These are phyloP conservation scores for Rhagoletis zephyria DNA, from an alignment of 1,140 invertebrate species.

Conservation along the genomic window DNA sequence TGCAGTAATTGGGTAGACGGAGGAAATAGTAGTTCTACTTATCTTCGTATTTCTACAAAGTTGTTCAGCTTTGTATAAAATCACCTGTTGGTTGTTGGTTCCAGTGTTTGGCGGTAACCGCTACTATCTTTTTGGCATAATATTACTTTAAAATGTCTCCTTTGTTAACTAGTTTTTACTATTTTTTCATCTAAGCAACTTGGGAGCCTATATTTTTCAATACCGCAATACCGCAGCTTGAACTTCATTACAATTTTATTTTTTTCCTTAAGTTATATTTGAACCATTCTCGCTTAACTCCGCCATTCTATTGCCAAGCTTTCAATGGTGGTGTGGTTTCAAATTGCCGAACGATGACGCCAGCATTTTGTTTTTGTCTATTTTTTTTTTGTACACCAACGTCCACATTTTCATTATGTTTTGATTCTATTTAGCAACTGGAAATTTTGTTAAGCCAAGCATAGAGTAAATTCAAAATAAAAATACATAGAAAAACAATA, in stretches of 20 bases:
- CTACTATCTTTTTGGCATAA: no score
- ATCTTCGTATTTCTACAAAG: no score
- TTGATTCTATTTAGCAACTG: background rate
- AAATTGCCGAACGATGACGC: background rate
- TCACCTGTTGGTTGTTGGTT: no score
- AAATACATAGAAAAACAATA: background rate
- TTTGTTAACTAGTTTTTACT: no score
- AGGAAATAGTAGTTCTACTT: no score
- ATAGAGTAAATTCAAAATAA: background rate
- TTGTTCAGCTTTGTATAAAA: no score
- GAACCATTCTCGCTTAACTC: background rate
- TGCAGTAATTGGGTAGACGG: no score
- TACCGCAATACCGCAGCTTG: background rate
- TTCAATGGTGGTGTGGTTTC: background rate
- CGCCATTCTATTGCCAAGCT: background rate
- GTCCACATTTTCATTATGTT: background rate
- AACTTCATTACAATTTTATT: background rate
- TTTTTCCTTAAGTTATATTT: background rate
- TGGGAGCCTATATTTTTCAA: no score
- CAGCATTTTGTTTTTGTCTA: background rate
- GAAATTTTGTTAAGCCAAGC: conserved; percentile 28
- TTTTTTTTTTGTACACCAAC: background rate
- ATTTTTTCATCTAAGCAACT: no score
- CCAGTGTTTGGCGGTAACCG: no score
- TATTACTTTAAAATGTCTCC: no score